Evolutionary conservation across 1,140 invertebrate species (phyloP), one percentile per base, ranked within the genome.

Genomic region (Chironomus striatipennis): DNA sequence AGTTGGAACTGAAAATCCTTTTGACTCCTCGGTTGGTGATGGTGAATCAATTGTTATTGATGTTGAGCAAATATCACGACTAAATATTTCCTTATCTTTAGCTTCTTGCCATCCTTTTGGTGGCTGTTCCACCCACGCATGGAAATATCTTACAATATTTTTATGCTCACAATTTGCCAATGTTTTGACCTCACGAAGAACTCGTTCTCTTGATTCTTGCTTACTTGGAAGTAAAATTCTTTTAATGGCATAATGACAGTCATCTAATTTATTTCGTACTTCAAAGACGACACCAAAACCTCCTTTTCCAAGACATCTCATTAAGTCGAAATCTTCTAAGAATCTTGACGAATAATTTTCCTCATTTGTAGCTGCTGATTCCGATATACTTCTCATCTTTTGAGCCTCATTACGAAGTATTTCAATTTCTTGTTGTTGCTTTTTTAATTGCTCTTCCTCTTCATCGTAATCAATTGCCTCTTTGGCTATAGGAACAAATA

Each of bases 241-340:
- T 84, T 99, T 99, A 0, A 99, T 90, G 20, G 97, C 97, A 85
- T 99, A 99, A 77, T 90, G 87, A 78, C 93, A 92, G 79, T 98
- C 93, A 82, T 99, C 97, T 74, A 98, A 90, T 83, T 94, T 96
- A 81, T 98, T 98, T 80, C 88, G 91, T 0, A 93, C 95, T 83
- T 98, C 93, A 84, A 98, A 98, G 0, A 99, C 97, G 20, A 98
- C 90, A 0, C 97, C 97, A 85, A 98, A 99, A 0, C 96, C 97
- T n/a, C 97, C 97, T 79, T 89, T 90, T 0, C 96, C 96, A 0
- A 99, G 84, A 77, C 93, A 91, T 75, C 89, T 85, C 43, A 97
- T 81, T 7, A 92, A 89, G 42, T 93, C 90, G 83, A 97, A 98
- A 79, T 98, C 96, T 17, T 87, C 89, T 74, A 91, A 84, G 82